These are phyloP conservation scores for Xestia ashworthii DNA, from an alignment of 2,888 invertebrate genomes.

Conservation along the genomic window DNA sequence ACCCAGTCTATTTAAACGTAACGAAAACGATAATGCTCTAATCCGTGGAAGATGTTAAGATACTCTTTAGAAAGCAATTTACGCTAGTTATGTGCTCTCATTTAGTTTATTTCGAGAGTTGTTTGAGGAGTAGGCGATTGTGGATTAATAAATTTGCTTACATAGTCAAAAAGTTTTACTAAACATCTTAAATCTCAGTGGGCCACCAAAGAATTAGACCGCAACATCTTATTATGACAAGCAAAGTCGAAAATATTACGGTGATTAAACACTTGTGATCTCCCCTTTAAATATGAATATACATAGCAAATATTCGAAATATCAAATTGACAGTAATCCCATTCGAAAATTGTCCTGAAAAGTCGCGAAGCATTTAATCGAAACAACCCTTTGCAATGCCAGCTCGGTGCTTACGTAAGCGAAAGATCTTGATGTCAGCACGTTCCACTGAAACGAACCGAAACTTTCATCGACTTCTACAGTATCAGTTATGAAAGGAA, in stretches of 20 bases:
- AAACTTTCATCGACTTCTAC: constrained; percentile 43
- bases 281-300: not conserved
- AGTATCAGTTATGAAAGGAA: constrained; percentile 49
- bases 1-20: constrained; percentile 6
- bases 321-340: constrained; percentile 1
- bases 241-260: not conserved
- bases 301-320: not conserved
- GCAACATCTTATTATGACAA: not conserved
- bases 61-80: constrained; percentile 34
- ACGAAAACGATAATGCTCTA: constrained; percentile 25
- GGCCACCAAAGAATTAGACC: too few relatives aligned
- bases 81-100: constrained; percentile 21
- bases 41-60: constrained; percentile 32
- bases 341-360: constrained; percentile 17
- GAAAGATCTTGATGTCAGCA: constrained; percentile 47
- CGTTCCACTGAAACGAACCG: constrained; percentile 33
- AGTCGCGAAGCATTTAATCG: constrained; percentile 21
- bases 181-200: not conserved
- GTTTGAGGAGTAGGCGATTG: constrained; percentile 1
- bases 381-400: constrained; percentile 24
- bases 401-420: constrained; percentile 44
- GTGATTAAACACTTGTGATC: not conserved
- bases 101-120: constrained; percentile 5
- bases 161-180: not conserved
- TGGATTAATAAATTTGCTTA: not conserved